These are phyloP conservation scores for Erpornis zantholeuca DNA, from an alignment of 2,113 vertebrate species.

Conservation along the genomic window DNA sequence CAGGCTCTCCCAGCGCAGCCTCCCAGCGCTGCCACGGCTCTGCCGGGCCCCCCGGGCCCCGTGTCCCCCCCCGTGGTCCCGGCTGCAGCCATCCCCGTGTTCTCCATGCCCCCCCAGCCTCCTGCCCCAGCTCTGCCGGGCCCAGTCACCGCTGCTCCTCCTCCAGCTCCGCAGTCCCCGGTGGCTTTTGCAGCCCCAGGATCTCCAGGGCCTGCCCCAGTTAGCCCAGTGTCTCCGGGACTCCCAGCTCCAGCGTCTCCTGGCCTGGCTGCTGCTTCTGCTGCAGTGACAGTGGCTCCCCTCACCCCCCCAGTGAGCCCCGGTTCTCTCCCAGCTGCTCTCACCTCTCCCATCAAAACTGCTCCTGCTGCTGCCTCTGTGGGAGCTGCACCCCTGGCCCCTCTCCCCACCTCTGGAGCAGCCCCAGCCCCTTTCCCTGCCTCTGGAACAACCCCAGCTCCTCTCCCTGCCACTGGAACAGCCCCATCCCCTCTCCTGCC, in stretches of 20 bases:
- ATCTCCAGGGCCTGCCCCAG: not conserved
- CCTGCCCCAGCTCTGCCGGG: not conserved
- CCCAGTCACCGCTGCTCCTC: not conserved
- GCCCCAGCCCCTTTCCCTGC: not conserved
- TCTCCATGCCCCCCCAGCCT: not conserved
- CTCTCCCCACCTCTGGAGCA: not conserved
- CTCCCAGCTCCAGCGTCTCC: not conserved
- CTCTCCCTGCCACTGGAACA: not conserved
- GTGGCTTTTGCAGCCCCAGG: not conserved
- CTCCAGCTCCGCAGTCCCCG: not conserved
- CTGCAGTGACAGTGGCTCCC: not conserved
- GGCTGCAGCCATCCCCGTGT: not conserved
- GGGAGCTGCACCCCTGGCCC: not conserved
- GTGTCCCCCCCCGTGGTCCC: not conserved
- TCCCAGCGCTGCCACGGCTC: not conserved
- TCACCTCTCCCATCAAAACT: slow-evolving; percentile 32
- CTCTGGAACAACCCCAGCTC: not conserved
- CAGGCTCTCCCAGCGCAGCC: not conserved
- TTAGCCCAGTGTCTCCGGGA: not conserved
- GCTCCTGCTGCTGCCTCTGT: not conserved
- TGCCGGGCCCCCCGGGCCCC: not conserved
- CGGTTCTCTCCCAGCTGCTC: slow-evolving; percentile 48
- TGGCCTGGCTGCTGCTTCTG: not conserved
- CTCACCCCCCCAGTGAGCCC: not conserved
- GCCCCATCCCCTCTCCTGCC: not conserved